Conservation (phyloP, 2,888 invertebrate genomes). For the Tetrapedia diversipes region DNA sequence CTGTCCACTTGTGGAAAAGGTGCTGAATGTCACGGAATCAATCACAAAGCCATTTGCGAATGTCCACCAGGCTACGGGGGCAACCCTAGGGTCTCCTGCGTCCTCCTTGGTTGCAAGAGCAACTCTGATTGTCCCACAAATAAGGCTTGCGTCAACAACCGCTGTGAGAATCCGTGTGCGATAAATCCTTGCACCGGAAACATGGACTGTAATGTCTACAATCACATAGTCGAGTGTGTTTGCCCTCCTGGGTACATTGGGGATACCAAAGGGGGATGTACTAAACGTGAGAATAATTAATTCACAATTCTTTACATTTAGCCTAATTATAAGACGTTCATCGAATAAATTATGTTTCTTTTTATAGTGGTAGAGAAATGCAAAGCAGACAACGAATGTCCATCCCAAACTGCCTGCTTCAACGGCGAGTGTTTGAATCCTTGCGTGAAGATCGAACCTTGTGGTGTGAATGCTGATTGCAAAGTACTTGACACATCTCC, state of each 20-base stretch:
- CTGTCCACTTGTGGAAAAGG: slow-evolving; percentile 90
- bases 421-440: slow-evolving; percentile 92
- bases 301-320: not conserved
- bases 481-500: slow-evolving; percentile 91
- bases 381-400: slow-evolving; percentile 91
- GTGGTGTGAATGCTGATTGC: slow-evolving; percentile 91
- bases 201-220: slow-evolving; percentile 90
- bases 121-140: slow-evolving; percentile 92
- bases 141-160: slow-evolving; percentile 91
- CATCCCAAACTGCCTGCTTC: slow-evolving; percentile 92
- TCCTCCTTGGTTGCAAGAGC: slow-evolving; percentile 90
- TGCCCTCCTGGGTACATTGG: slow-evolving; percentile 91
- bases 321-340: too few relatives aligned
- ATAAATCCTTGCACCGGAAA: slow-evolving; percentile 88
- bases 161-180: slow-evolving; percentile 91
- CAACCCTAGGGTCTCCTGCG: slow-evolving; percentile 91
- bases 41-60: slow-evolving; percentile 92
- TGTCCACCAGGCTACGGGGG: slow-evolving; percentile 92
- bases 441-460: slow-evolving; percentile 90
- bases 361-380: slow-evolving; percentile 85
- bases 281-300: slow-evolving; percentile 80
- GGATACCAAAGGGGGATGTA: slow-evolving; percentile 86
- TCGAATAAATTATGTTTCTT: too few relatives aligned
- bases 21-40: slow-evolving; percentile 91
- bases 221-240: slow-evolving; percentile 90